Base-by-base conservation (phyloP, 1,140 invertebrate genomes). In the Lepidurus apus region DNA sequence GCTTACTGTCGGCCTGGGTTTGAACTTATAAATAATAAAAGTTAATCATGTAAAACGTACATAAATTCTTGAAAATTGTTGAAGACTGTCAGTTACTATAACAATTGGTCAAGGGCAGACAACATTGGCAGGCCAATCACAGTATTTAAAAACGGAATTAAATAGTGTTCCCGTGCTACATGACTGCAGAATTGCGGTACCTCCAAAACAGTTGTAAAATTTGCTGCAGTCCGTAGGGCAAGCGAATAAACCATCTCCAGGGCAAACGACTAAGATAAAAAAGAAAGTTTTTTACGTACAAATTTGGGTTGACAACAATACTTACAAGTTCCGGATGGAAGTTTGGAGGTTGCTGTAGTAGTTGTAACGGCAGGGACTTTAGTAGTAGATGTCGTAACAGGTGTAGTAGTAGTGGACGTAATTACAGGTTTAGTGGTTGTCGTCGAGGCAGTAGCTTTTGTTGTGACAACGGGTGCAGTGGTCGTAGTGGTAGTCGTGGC, bases 151-250 rank as follows among this genome's bases (percentile, higher is more conserved):
- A 26, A 45, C 43, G 17, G 24, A 5, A 26, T 77, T 77, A 26
- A 77, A 77, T 8, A 45, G 17, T 13, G 47, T 17, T 43, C 76
- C 76, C 21, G 24, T 6, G 4, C 10, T 2, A 47, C 76, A 77
- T 17, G 42, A 9, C 13, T 45, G 43, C 4, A 53, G 47, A 42
- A 10, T 2, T 7, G 42, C 44, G 3, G 7, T 13, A 7, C 76
- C 76, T 21, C 45, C 26, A 8, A 26, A 11, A 24, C 76, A 77
- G 17, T n/a, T 77, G 43, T 77, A 77, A 10, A 77, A 77, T 26
- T 77, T 43, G 2, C 26, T 53, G 76, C 76, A 77, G n/a, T 43
- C 47, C 0, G 42, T 45, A 8, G 76, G 76, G 42, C 47, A 42
- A 24, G 44, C 1, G 10, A 21, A 21, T 11, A 77, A 4, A 24